Evolutionary conservation across 2,113 vertebrate species (phyloP).

Genomic region (Maccullochella peelii): DNA sequence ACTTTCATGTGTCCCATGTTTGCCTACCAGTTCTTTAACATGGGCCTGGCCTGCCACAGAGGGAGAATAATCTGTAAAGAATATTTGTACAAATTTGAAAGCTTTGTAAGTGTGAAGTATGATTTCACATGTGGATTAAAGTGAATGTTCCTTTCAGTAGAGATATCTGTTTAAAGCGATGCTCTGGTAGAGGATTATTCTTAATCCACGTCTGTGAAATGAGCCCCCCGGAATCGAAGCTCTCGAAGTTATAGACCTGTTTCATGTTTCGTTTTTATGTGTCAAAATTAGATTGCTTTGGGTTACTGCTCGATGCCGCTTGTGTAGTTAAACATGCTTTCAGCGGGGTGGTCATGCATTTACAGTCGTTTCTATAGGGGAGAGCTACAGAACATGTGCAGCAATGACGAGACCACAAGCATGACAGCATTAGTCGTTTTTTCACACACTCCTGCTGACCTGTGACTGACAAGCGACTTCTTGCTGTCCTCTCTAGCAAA

Average conservation of each 20-base stretch:
- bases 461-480: neutral
- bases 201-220: conserved; percentile 38
- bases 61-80: conserved; percentile 9
- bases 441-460: neutral
- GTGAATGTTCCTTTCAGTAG: neutral
- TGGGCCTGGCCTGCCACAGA: neutral
- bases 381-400: neutral
- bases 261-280: conserved; percentile 24
- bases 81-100: conserved; percentile 2
- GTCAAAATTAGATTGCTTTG: conserved; percentile 9
- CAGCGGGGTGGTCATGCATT: neutral
- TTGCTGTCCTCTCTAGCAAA: neutral
- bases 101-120: neutral
- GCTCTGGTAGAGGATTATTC: conserved; percentile 28
- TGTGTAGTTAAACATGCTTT: conserved; percentile 14
- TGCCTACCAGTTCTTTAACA: neutral
- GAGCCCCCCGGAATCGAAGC: neutral
- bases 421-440: neutral
- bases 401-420: neutral
- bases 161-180: conserved; percentile 28
- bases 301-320: neutral
- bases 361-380: neutral
- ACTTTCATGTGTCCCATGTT: neutral
- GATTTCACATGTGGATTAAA: conserved; percentile 34
- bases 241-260: conserved; percentile 4